Conservation (phyloP, 2,797 vertebrate species). For the Chaetodon trifasciatus region DNA sequence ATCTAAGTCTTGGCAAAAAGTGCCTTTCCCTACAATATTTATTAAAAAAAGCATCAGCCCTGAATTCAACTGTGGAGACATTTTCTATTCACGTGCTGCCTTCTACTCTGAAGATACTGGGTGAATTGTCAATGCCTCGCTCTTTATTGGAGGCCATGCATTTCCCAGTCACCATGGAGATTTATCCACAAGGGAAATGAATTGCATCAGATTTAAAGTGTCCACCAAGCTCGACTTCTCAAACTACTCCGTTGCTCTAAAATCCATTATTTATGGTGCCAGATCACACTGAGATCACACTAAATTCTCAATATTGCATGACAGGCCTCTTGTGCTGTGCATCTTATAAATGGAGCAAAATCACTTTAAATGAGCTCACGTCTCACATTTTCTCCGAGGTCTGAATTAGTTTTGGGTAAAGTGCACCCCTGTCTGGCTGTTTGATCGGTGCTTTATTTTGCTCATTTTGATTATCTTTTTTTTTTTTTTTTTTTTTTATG, state of each 20-base stretch:
- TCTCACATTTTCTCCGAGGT: constrained; percentile 9
- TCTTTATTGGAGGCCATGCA: constrained; percentile 18
- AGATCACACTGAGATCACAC: constrained; percentile 31
- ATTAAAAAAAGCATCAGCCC: background rate
- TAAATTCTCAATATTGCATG: background rate
- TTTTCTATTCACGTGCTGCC: background rate
- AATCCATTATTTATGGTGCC: constrained; percentile 43
- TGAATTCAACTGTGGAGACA: background rate
- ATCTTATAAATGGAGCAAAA: constrained; percentile 12
- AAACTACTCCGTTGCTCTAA: constrained; percentile 22
- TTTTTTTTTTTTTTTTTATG: constrained; percentile 37
- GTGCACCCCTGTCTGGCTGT: constrained; percentile 12
- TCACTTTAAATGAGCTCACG: constrained; percentile 12
- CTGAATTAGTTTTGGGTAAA: constrained; percentile 14
- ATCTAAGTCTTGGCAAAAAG: background rate
- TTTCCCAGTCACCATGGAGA: constrained; percentile 52
- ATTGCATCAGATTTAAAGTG: constrained; percentile 27
- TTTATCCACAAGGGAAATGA: constrained; percentile 43
- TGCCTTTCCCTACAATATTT: background rate
- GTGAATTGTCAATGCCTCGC: background rate
- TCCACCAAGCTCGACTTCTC: constrained; percentile 25
- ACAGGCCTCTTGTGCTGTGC: background rate
- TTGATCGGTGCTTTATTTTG: constrained; percentile 33
- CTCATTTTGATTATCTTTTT: constrained; percentile 27
- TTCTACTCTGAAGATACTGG: background rate